Evolutionary conservation across 1,140 invertebrate species (phyloP).

Genomic region (Drosophila kepulauana): DNA sequence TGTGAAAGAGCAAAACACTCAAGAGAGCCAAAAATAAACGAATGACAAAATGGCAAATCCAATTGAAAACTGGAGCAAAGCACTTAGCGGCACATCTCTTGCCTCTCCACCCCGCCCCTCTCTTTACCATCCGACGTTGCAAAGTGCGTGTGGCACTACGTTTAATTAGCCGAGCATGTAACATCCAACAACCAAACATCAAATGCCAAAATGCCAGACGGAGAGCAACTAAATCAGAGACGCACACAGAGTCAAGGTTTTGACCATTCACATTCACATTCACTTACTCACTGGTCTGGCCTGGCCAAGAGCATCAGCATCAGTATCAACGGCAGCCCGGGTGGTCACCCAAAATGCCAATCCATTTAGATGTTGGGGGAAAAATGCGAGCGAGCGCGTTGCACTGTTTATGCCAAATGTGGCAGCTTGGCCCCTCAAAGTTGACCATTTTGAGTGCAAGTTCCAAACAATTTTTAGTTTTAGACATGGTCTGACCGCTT

Average conservation of each 20-base stretch:
- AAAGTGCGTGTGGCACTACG: constrained; percentile 24
- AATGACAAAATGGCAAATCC: constrained; percentile 9
- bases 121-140: background rate
- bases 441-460: constrained; percentile 66
- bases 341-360: constrained; percentile 63
- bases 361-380: constrained; percentile 15
- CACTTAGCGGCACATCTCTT: constrained; percentile 31
- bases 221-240: background rate
- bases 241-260: constrained; percentile 56
- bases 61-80: constrained; percentile 38
- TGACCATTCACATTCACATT: constrained; percentile 24
- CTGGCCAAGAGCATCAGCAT: constrained; percentile 2
- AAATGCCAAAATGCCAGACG: constrained; percentile 57
- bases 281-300: background rate
- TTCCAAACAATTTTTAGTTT: background rate
- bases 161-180: constrained; percentile 65
- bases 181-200: constrained; percentile 38
- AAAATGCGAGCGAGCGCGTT: constrained; percentile 72
- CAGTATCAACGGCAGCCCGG: constrained; percentile 26
- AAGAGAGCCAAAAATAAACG: background rate
- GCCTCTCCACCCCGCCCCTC: background rate
- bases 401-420: constrained; percentile 51
- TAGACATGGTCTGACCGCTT: constrained; percentile 23
- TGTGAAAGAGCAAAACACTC: background rate
- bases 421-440: constrained; percentile 48